These are phyloP conservation scores for Lepidochitona cinerea DNA, from an alignment of 2,888 invertebrate genomes.

Conservation along the genomic window DNA sequence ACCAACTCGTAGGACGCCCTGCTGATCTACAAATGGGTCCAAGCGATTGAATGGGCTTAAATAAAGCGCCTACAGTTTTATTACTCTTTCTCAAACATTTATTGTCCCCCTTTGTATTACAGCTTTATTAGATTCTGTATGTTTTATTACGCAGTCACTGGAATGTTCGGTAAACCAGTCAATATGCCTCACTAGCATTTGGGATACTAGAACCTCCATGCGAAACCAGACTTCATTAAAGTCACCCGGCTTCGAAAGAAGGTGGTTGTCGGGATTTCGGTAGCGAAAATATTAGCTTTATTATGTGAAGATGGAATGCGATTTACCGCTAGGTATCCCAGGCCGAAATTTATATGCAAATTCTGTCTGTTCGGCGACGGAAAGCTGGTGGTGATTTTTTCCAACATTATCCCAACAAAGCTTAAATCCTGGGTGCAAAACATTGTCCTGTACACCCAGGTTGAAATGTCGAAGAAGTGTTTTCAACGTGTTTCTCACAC, in stretches of 20 bases:
- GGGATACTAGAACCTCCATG: slow-evolving; percentile 18
- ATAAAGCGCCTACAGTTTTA: too few relatives aligned
- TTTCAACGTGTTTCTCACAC: too few relatives aligned
- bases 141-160: slow-evolving; percentile 4
- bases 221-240: slow-evolving; percentile 3
- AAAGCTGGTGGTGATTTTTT: background rate
- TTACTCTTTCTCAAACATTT: background rate
- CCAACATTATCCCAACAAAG: slow-evolving; percentile 8
- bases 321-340: background rate
- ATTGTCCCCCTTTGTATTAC: slow-evolving; percentile 7
- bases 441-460: too few relatives aligned
- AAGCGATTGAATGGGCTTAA: background rate
- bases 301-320: background rate
- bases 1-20: background rate
- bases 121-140: slow-evolving; percentile 17
- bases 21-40: background rate
- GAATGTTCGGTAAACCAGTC: slow-evolving; percentile 23
- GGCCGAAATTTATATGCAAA: background rate
- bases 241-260: slow-evolving; percentile 8
- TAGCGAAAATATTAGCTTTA: background rate
- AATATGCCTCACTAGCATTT: slow-evolving; percentile 17
- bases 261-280: background rate
- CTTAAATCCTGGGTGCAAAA: slow-evolving; percentile 8
- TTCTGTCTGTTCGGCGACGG: background rate
- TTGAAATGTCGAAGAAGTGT: too few relatives aligned